Percentiles rank a stretch among this genome's conserved stretches.
Evolutionary conservation across 2,113 vertebrate species (phyloP).

Genomic region (Rana temporaria): DNA sequence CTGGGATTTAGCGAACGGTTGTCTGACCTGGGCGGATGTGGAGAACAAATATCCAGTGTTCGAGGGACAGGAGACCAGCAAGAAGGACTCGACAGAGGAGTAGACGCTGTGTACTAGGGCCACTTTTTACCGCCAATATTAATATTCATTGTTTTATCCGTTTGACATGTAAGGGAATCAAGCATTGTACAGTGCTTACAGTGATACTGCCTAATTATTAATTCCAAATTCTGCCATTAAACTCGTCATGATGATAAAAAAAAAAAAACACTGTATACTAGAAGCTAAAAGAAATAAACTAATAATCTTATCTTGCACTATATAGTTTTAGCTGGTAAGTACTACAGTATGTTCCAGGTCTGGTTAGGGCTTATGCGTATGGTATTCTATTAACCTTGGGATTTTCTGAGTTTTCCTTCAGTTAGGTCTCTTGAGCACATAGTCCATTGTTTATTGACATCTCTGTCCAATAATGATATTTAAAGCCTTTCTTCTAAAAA

Average conservation of each 20-base stretch:
- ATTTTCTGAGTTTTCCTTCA: too few species aligned
- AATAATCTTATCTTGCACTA: too few species aligned
- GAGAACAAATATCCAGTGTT: slow-evolving; percentile 92
- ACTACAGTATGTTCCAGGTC: too few species aligned
- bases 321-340: too few species aligned
- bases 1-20: slow-evolving; percentile 86
- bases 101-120: slow-evolving; percentile 60
- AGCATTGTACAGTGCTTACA: slow-evolving; percentile 65
- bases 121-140: slow-evolving; percentile 66
- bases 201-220: slow-evolving; percentile 64
- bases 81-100: slow-evolving; percentile 88
- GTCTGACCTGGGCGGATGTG: slow-evolving; percentile 85
- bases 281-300: too few species aligned
- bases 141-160: slow-evolving; percentile 58
- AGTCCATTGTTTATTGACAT: too few species aligned
- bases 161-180: slow-evolving; percentile 51
- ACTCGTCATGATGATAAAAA: slow-evolving; percentile 1
- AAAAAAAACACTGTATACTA: too few species aligned
- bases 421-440: too few species aligned
- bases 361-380: too few species aligned
- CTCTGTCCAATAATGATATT: too few species aligned
- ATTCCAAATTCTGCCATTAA: slow-evolving; percentile 62
- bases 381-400: too few species aligned
- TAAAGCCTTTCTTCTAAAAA: too few species aligned
- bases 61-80: slow-evolving; percentile 96